Base-by-base conservation (phyloP, 2,888 invertebrate genomes). In the Cheilosia vulpina region DNA sequence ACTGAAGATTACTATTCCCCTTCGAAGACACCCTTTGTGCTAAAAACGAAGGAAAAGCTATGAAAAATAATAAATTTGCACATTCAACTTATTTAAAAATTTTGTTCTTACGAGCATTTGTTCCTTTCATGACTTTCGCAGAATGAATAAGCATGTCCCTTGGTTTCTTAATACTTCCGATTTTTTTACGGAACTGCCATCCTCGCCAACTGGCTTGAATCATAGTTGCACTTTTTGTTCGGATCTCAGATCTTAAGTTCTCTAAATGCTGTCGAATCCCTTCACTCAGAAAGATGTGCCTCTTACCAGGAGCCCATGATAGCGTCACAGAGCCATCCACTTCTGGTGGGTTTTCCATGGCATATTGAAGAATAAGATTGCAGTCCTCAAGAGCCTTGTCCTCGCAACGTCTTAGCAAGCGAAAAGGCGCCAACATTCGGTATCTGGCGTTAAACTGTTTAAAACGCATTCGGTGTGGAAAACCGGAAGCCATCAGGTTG, bases 281-380 rank as follows among this genome's bases (percentile, higher is more conserved):
- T 93, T 98, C 98, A 93, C 98, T 98, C 82, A 98, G 94, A 92
- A 98, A 98, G 57, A 98, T 97, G 92, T 98, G 98, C 3, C 98
- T 94, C 92, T 97, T 97, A 87, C 98, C 98, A 58, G 97, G 94
- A 31, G 97, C 97, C 97, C 98, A 98, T 90, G 96, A 96, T 57
- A 95, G 94, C 4, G 95, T 94, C 2, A 95, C 94, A 0, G 93
- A 91, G n/a, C 95, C 95, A 50, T 93, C 93, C 65, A 93, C 89
- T 85, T 90, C 91, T 38, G 94, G 93, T 75, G 94, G 93, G 88
- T 94, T 93, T 89, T 95, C 95, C 89, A 95, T 94, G 55, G 95
- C 96, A 89, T 94, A 94, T 89, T 96, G 95, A 62, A 96, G 93
- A 87, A 97, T 96, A 11, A 95, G 92, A 91, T 95, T 94, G 88